A percentile compares a stretch with the other conserved stretches of the same genome.
These are phyloP conservation scores for Drosophila vallismaia DNA, from an alignment of 2,888 invertebrate species.

Conservation along the genomic window DNA sequence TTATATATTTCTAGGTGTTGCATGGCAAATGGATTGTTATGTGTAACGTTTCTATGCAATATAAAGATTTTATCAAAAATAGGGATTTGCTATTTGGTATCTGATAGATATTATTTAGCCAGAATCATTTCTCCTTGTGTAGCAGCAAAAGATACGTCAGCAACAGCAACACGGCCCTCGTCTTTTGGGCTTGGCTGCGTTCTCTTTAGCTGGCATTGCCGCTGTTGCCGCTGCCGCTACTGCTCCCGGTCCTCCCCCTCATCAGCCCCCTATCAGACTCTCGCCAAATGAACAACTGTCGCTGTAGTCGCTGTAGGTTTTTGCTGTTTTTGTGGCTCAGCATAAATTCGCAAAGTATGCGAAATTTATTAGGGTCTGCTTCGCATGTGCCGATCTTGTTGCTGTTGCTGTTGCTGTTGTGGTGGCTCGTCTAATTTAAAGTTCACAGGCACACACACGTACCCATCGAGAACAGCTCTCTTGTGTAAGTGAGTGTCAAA, in stretches of 20 bases:
- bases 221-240: not conserved
- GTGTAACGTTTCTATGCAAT: not conserved
- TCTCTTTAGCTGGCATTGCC: constrained; percentile 1
- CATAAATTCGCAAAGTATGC: constrained; percentile 80
- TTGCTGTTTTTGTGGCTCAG: constrained; percentile 63
- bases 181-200: constrained; percentile 37
- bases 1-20: too few species aligned
- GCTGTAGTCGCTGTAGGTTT: constrained; percentile 35
- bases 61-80: not conserved
- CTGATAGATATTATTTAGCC: not conserved
- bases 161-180: constrained; percentile 23
- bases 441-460: constrained; percentile 58
- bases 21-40: too few species aligned
- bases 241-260: constrained; percentile 2
- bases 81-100: not conserved
- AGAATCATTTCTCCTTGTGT: not conserved
- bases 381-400: constrained; percentile 60
- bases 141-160: constrained; percentile 4
- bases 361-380: constrained; percentile 79
- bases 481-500: constrained; percentile 36
- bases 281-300: constrained; percentile 62
- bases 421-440: constrained; percentile 79
- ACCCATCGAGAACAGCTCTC: constrained; percentile 24
- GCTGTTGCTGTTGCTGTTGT: constrained; percentile 30
- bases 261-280: constrained; percentile 6